Evolutionary conservation across 2,797 vertebrate genomes (phyloP).

Genomic region (Scolopax bukidnonensis): DNA sequence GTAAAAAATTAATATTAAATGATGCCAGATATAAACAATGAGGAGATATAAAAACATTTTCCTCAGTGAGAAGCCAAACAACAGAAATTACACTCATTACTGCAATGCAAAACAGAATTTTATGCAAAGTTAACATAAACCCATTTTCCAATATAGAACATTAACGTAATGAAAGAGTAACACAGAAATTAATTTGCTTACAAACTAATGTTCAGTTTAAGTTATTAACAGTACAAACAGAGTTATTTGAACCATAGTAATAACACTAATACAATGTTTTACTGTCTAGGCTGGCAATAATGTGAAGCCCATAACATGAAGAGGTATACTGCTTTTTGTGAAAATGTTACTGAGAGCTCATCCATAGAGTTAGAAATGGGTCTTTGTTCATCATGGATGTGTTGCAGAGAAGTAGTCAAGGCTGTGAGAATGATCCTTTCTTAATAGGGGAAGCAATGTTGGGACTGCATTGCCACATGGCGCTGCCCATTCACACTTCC

Average conservation of each 20-base stretch:
- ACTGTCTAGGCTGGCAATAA: neutral
- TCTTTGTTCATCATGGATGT: slow-evolving; percentile 71
- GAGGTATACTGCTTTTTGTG: neutral
- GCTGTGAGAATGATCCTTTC: slow-evolving; percentile 25
- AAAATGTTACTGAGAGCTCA: neutral
- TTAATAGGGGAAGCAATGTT: neutral
- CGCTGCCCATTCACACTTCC: neutral
- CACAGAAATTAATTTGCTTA: neutral
- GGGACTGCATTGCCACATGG: neutral
- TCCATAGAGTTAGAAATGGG: slow-evolving; percentile 43
- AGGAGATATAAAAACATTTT: neutral
- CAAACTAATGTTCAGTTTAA: neutral
- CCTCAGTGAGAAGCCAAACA: neutral
- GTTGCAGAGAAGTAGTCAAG: slow-evolving; percentile 25
- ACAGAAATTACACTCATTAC: neutral
- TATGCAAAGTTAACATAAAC: neutral
- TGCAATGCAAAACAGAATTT: neutral
- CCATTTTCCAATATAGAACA: neutral
- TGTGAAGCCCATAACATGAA: neutral
- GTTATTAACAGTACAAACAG: neutral
- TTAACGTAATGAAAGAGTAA: neutral
- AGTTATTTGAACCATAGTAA: slow-evolving; percentile 12
- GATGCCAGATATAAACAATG: neutral
- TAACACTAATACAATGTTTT: neutral
- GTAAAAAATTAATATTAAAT: neutral